These are phyloP conservation scores for Drosophila leonis DNA, from an alignment of 2,888 invertebrate genomes.

Conservation along the genomic window DNA sequence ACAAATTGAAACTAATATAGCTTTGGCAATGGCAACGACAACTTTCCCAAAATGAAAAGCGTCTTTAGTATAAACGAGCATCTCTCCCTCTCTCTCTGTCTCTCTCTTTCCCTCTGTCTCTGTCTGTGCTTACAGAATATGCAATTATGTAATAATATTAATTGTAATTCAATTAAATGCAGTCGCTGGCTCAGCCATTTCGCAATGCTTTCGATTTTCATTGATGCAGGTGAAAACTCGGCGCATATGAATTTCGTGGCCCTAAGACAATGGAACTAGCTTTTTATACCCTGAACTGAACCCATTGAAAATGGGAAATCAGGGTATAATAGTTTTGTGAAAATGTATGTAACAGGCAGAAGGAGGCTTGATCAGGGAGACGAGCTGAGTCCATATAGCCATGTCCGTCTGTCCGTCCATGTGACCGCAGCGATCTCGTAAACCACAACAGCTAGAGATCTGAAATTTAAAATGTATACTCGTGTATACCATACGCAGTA, in stretches of 20 bases:
- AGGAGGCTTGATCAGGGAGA: too few relatives aligned
- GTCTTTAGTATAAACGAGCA: conserved; percentile 35
- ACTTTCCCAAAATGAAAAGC: conserved; percentile 78
- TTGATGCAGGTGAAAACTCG: conserved; percentile 46
- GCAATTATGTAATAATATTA: conserved; percentile 62
- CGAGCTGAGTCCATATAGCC: too few relatives aligned
- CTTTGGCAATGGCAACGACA: conserved; percentile 39
- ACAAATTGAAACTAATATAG: conserved; percentile 71
- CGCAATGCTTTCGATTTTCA: conserved; percentile 74
- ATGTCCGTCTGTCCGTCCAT: too few relatives aligned
- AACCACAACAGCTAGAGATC: too few relatives aligned
- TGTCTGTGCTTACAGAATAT: conserved; percentile 49
- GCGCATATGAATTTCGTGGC: background rate
- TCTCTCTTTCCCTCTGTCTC: background rate
- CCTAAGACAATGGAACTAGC: background rate
- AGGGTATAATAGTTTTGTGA: too few relatives aligned
- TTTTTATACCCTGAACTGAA: too few relatives aligned
- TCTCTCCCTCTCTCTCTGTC: background rate
- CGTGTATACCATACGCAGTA: too few relatives aligned
- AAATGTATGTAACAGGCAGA: too few relatives aligned
- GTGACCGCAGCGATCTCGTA: too few relatives aligned
- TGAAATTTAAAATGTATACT: too few relatives aligned
- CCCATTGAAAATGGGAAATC: too few relatives aligned
- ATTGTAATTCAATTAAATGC: conserved; percentile 67
- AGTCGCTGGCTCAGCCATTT: conserved; percentile 55